Evolutionary conservation across 1,140 invertebrate genomes (phyloP), one percentile per base, ranked within the genome.

Genomic region (Rhagoletis zephyria): DNA sequence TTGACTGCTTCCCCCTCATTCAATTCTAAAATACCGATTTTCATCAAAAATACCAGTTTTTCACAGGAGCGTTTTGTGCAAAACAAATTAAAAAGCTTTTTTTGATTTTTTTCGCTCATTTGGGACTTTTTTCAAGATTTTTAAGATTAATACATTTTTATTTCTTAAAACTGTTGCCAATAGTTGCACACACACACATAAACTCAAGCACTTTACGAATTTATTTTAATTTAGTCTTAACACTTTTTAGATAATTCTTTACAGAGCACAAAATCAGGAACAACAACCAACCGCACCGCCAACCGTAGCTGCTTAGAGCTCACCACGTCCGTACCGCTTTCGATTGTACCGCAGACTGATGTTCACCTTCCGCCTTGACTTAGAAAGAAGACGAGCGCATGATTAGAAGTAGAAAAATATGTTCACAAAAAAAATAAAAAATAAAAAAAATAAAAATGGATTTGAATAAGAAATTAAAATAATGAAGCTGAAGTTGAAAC

Each of bases 331-430:
- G 90, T 86, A 89, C 88, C 90, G 90, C 89, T 90, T 90, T 89
- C 90, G 89, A 70, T 90, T 86, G 89, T 89, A 88, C 88, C 88
- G 89, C 90, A 90, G 91, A 92, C 91, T 92, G 90, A 91, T 88
- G 89, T 88, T 86, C 87, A 74, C 87, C 74, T 87, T 51, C 85
- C 87, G 88, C 59, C 89, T 89, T 88, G 89, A 88, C 91, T 90
- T 88, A 90, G 90, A 89, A 92, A 91, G 91, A 92, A 92, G 91
- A 92, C 91, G 90, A 90, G 74, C 74, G 74, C 74, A 42, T n/a
- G 48, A 81, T 81, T 51, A 81, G 74, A 56, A 81, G 48, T 59
- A 81, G 74, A 81, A 81, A 81, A 81, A 59, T 30, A 63, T 81
- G 2, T 74, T 12, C 67, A 74, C 42, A 14, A 81, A 51, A 81